These are phyloP conservation scores for Acropternis orthonyx DNA, from an alignment of 2,797 vertebrate genomes.

Conservation along the genomic window DNA sequence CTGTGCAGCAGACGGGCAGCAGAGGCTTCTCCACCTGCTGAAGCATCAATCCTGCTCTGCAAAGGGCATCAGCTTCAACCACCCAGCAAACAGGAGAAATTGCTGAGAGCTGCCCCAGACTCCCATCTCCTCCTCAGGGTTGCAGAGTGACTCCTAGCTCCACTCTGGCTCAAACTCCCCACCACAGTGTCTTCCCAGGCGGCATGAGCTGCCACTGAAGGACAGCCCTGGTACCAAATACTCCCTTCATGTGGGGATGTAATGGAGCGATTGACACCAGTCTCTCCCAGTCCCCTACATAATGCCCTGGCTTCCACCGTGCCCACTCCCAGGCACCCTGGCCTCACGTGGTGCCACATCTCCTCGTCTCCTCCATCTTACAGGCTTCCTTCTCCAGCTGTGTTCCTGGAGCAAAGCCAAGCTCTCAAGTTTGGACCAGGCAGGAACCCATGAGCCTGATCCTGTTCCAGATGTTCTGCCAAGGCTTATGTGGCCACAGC, in stretches of 20 bases:
- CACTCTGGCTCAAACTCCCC: neutral
- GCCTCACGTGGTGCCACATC: neutral
- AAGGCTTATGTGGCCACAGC: neutral
- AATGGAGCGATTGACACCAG: rapidly evolving
- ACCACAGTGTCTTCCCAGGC: rapidly evolving
- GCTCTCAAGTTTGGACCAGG: neutral
- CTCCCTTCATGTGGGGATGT: neutral
- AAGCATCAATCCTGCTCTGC: neutral
- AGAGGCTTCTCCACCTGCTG: constrained; percentile 14
- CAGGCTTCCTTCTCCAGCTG: neutral
- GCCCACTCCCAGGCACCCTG: neutral
- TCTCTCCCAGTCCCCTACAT: neutral
- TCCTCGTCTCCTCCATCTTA: neutral
- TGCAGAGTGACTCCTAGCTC: neutral
- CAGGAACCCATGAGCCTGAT: rapidly evolving
- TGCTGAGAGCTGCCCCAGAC: neutral
- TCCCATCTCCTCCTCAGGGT: rapidly evolving
- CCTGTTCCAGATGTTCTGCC: neutral
- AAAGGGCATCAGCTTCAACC: neutral
- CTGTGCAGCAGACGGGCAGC: rapidly evolving
- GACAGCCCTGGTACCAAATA: neutral
- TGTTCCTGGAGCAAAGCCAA: rapidly evolving
- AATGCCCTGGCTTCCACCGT: neutral
- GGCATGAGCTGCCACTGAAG: neutral
- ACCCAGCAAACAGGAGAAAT: neutral